A percentile compares a stretch with the other conserved stretches of the same genome.
These are phyloP conservation scores for Cyphomyrus discorhynchus DNA, from an alignment of 2,113 vertebrate genomes.

Conservation along the genomic window DNA sequence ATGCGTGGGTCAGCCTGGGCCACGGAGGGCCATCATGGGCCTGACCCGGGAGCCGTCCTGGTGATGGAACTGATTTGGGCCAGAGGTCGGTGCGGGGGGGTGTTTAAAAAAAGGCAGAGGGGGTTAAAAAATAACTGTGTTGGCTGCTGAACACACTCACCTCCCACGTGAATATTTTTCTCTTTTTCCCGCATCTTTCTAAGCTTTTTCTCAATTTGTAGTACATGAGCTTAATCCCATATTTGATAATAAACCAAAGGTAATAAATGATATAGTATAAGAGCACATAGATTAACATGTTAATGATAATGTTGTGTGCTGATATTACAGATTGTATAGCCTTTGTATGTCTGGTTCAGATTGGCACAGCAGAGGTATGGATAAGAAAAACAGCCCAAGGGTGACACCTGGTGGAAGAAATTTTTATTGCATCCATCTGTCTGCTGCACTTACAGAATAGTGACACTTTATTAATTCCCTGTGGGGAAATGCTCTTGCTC, in stretches of 20 bases:
- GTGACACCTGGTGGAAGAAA: conserved; percentile 12
- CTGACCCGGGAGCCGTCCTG: conserved; percentile 35
- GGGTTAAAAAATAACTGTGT: not conserved
- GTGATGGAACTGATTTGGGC: conserved; percentile 43
- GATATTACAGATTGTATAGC: not conserved
- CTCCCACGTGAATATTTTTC: conserved; percentile 61
- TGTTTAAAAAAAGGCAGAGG: conserved; percentile 56
- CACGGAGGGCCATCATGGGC: conserved; percentile 25
- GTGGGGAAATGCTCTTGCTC: not conserved
- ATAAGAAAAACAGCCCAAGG: conserved; percentile 24
- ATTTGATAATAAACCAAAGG: not conserved
- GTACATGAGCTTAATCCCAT: not conserved
- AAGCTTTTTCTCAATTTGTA: conserved; percentile 33
- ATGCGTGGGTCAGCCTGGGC: conserved; percentile 42
- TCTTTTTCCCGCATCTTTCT: conserved; percentile 43
- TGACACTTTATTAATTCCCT: not conserved
- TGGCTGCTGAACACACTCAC: conserved; percentile 52
- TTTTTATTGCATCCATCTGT: not conserved
- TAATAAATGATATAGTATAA: not conserved
- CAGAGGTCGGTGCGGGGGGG: conserved; percentile 58
- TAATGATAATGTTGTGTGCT: not conserved
- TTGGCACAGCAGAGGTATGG: not conserved
- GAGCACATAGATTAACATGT: not conserved
- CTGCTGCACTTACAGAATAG: not conserved
- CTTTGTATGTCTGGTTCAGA: not conserved